A percentile compares a stretch with the other conserved stretches of the same genome.
phyloP scores from a whole-genome alignment of 2,888 invertebrate genomes.

The Ceraclea dissimilis region DNA sequence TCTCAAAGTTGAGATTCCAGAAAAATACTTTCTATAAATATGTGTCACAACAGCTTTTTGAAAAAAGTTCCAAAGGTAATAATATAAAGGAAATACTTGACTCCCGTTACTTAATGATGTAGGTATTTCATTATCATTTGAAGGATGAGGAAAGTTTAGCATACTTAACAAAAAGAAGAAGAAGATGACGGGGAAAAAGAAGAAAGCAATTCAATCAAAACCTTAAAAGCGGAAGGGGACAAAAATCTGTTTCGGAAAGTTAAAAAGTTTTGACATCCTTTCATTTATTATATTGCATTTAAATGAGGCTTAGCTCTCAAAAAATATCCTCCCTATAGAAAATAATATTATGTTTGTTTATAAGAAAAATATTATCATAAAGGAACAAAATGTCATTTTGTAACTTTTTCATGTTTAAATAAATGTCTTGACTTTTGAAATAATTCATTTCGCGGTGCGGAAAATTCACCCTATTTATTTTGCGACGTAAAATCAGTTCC shows the following conservation, averaged over 20 bases:
- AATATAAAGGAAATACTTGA: not conserved
- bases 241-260: conserved; percentile 4
- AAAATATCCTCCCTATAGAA: not conserved
- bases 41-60: too few species aligned
- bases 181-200: conserved; percentile 1
- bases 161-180: conserved; percentile 3
- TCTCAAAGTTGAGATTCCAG: too few species aligned
- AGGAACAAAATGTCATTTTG: not conserved
- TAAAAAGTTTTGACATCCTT: conserved; percentile 10
- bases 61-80: too few species aligned
- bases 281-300: conserved; percentile 18
- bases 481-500: too few species aligned
- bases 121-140: conserved; percentile 18
- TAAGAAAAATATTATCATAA: not conserved
- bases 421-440: too few species aligned
- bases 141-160: conserved; percentile 5
- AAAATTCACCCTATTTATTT: too few species aligned
- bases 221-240: conserved; percentile 6
- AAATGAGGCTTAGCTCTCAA: conserved; percentile 10
- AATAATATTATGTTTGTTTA: not conserved
- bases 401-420: not conserved
- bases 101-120: conserved; percentile 14
- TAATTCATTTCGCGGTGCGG: too few species aligned
- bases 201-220: conserved; percentile 7
- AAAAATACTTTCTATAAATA: too few species aligned